Base-by-base conservation (phyloP, 35 echinoderm and acorn worm species). In the Diadema setosum region DNA sequence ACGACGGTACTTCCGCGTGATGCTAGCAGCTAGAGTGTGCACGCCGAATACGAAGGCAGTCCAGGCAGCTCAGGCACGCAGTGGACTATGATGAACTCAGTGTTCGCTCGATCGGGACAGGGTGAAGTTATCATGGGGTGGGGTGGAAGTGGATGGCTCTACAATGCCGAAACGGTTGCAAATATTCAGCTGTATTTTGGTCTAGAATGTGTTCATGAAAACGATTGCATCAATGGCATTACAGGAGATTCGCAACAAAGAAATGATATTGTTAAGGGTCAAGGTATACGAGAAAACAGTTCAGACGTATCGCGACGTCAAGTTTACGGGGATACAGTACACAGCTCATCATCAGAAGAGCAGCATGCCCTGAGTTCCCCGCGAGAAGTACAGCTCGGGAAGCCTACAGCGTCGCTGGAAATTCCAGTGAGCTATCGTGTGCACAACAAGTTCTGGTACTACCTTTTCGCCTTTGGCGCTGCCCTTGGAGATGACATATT, bases 371-470 rank as follows among this genome's bases (percentile, higher is more conserved):
- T 34, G 44, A 52, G 81, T 41, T 20, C 23, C 17, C 52, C 9
- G 20, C 52, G 9, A 46, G 55, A 69, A 32, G 15, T 18, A 9
- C 56, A 46, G 20, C 58, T 4, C n/a, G 61, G 60, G 39, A 41
- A 78, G 34, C 73, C 73, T 36, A 44, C 39, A 21, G 73, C 73
- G 7, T 35, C 73, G 26, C 17, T 32, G 40, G 73, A 31, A 21
- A 36, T 41, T 41, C 73, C 73, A 3, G 70, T 86, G 18, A 83
- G 80, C 2, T 96, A 88, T 76, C 42, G 42, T 5, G 46, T 96
- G n/a, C 84, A 94, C 15, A 99, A 99, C 55, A 86, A 65, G 81
- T 89, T 86, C 24, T 99, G 96, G 96, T 92, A 92, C 45, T 91
- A 91, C 42, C 42, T 99, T 39, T 99, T 99, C 59, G 61, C 33